Evolutionary conservation across 2,888 invertebrate genomes (phyloP), one percentile per base, ranked within the genome.

Genomic region (Scaptomyza reducta): DNA sequence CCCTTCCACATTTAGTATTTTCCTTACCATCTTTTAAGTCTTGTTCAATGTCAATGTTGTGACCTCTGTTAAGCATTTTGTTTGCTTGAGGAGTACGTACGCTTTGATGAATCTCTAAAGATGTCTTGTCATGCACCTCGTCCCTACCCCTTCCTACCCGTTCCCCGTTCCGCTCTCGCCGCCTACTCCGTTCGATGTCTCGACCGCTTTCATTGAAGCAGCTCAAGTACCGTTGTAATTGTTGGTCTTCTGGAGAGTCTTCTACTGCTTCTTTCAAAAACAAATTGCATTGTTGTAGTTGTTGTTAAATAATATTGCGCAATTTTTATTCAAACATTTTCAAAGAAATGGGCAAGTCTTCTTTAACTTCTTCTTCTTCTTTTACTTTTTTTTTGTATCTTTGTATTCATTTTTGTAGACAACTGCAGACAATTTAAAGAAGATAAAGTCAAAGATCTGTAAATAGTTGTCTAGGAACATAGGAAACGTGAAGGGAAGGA

Each of bases 51-150:
- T 83, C 82, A 87, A 83, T 83, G 82, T 82, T 83, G 82, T 83
- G 82, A 83, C 82, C 82, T 83, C 85, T 87, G 88, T 87, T 85
- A 87, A 72, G 83, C 83, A 87, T 82, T 82, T 82, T 81, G 70
- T 78, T 82, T 80, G 87, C 81, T 63, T 61, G 70, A 41, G 69
- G 41, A 38, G 14, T 14, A 38, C n/a, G 35, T 65, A 51, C 31
- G 54, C 67, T 60, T 61, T 63, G 65, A 57, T 61, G 68, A 79
- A 81, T 86, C 77, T 79, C 29, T 31, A 46, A 60, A 42, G 59
- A 40, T 57, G 55, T 44, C 62, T 45, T 42, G 25, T n/a, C 27
- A 47, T 50, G 56, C 33, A 49, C 22, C 40, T 38, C 11, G 18
- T 25, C 33, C 47, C 50, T 7, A 47, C 27, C 41, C 27, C 16